Evolutionary conservation across 2,113 vertebrate genomes (phyloP).

Genomic region (Xyrauchen texanus): DNA sequence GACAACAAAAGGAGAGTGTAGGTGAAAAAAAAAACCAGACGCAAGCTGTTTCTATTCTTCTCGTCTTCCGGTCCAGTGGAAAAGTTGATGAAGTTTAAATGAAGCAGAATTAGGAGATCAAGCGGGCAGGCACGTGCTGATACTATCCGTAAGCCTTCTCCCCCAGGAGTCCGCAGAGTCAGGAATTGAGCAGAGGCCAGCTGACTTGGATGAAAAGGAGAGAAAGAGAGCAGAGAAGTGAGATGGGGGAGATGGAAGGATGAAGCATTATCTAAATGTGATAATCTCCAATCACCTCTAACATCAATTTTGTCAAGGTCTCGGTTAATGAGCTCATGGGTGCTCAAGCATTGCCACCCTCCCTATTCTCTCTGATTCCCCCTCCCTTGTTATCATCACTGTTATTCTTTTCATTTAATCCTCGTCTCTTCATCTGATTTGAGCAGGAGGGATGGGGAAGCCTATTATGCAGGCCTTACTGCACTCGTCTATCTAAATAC

Average conservation of each 20-base stretch:
- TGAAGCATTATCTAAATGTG: slow-evolving; percentile 89
- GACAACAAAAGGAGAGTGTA: slow-evolving; percentile 70
- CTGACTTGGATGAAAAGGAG: slow-evolving; percentile 69
- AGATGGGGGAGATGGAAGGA: slow-evolving; percentile 58
- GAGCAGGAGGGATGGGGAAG: slow-evolving; percentile 81
- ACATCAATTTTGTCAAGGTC: slow-evolving; percentile 88
- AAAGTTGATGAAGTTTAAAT: slow-evolving; percentile 99
- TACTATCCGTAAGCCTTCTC: slow-evolving; percentile 63
- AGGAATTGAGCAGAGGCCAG: slow-evolving; percentile 71
- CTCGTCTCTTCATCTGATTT: slow-evolving; percentile 80
- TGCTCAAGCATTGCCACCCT: slow-evolving; percentile 80
- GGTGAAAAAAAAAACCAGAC: slow-evolving; percentile 62
- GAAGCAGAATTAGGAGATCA: slow-evolving; percentile 99
- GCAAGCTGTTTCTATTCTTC: slow-evolving; percentile 80
- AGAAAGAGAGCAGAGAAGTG: slow-evolving; percentile 47
- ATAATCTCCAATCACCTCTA: slow-evolving; percentile 98
- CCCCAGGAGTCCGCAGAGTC: slow-evolving; percentile 68
- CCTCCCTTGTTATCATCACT: slow-evolving; percentile 73
- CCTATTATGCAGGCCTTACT: slow-evolving; percentile 82
- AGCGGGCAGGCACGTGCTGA: slow-evolving; percentile 79
- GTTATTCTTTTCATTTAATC: slow-evolving; percentile 83
- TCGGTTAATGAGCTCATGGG: slow-evolving; percentile 91
- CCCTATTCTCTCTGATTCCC: slow-evolving; percentile 68
- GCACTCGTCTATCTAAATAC: slow-evolving; percentile 99
- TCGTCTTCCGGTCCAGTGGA: slow-evolving; percentile 98